These are phyloP conservation scores for Pelusios castaneus DNA, from an alignment of 2,113 vertebrate species.

Conservation along the genomic window DNA sequence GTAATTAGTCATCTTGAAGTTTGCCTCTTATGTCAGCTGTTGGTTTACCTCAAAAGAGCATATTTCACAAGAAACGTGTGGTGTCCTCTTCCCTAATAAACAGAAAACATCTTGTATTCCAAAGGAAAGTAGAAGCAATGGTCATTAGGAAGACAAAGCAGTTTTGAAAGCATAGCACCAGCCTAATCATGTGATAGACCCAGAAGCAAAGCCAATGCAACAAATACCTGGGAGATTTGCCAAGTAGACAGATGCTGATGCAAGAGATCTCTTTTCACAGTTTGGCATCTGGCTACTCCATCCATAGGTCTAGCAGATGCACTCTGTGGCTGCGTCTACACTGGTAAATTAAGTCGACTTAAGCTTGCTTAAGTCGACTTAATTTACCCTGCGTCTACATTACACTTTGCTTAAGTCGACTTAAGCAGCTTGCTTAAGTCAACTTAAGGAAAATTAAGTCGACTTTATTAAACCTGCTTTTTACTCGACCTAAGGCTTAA, in stretches of 20 bases:
- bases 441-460: no score
- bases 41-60: constrained; percentile 21
- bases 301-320: background rate
- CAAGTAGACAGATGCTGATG: background rate
- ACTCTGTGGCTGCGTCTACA: no score
- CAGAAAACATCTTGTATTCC: background rate
- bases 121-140: background rate
- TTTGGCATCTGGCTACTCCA: background rate
- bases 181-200: background rate
- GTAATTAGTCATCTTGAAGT: background rate
- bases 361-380: no score
- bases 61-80: background rate
- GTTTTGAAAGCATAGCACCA: background rate
- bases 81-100: background rate
- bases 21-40: constrained; percentile 15
- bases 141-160: background rate
- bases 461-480: no score
- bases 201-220: background rate
- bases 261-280: background rate
- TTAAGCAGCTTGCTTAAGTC: no score
- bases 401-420: no score
- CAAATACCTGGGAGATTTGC: background rate
- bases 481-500: no score
- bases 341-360: no score
- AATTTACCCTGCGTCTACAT: no score